Conservation (phyloP, 2,797 vertebrate genomes). For the Gephyroberyx darwinii region DNA sequence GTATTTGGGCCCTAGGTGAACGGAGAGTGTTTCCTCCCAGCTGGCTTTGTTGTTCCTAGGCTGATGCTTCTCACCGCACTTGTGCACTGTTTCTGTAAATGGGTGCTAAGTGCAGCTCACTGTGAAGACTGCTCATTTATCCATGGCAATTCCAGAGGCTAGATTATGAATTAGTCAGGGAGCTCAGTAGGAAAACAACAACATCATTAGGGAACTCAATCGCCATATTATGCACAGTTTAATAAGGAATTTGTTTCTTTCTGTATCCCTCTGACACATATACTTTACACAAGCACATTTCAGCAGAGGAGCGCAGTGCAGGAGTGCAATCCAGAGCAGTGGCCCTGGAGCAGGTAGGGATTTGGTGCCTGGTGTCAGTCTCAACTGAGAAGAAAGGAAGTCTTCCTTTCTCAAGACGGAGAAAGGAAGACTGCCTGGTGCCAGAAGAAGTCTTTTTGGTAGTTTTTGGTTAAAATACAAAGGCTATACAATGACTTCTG, state of each 20-base stretch:
- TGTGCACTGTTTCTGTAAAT: slow-evolving; percentile 50
- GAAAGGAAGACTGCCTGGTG: no score
- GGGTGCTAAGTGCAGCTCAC: slow-evolving; percentile 35
- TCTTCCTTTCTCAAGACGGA: no score
- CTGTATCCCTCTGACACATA: slow-evolving; percentile 37
- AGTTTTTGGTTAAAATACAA: no score
- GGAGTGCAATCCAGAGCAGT: neutral
- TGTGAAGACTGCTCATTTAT: slow-evolving; percentile 53
- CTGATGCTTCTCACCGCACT: slow-evolving; percentile 24
- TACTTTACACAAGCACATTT: slow-evolving; percentile 27
- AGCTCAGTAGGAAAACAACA: slow-evolving; percentile 67
- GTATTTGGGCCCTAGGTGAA: slow-evolving; percentile 27
- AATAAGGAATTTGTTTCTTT: slow-evolving; percentile 52
- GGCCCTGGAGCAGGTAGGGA: neutral
- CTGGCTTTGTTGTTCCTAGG: slow-evolving; percentile 23
- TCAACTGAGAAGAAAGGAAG: no score
- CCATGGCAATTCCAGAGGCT: slow-evolving; percentile 52
- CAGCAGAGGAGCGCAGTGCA: slow-evolving; percentile 1
- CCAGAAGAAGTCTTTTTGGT: no score
- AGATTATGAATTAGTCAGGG: slow-evolving; percentile 67
- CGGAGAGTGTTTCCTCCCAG: slow-evolving; percentile 3
- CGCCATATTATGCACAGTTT: slow-evolving; percentile 45
- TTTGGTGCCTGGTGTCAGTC: no score
- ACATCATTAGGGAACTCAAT: slow-evolving; percentile 67
- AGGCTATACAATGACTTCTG: no score